These are phyloP conservation scores for Melanophora roralis DNA, from an alignment of 2,888 invertebrate species.

Conservation along the genomic window DNA sequence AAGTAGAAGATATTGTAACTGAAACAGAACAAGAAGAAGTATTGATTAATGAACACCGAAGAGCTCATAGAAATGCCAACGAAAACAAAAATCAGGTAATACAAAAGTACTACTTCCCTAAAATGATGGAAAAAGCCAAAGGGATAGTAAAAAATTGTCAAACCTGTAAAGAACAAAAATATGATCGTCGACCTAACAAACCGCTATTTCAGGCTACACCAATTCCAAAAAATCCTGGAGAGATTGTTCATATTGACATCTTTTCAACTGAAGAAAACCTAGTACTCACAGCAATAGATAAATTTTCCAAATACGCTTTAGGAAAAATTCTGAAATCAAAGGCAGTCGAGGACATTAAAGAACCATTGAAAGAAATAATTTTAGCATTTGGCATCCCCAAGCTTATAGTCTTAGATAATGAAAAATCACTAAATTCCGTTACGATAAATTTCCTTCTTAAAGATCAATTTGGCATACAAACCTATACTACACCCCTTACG, in stretches of 20 bases:
- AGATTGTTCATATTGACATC: too few relatives aligned
- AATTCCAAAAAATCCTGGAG: too few relatives aligned
- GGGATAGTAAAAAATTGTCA: too few relatives aligned
- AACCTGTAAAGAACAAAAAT: too few relatives aligned
- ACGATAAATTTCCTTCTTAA: neutral
- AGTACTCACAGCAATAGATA: too few relatives aligned
- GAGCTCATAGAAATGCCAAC: slow-evolving; percentile 36
- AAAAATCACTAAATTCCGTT: neutral
- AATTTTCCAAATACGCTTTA: too few relatives aligned
- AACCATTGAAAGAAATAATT: too few relatives aligned
- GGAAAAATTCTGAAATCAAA: too few relatives aligned
- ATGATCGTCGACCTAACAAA: neutral
- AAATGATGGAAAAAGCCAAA: slow-evolving; percentile 26
- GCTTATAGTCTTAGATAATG: neutral
- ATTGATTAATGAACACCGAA: slow-evolving; percentile 21
- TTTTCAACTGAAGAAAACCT: too few relatives aligned
- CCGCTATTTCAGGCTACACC: too few relatives aligned
- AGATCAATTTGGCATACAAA: neutral
- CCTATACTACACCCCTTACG: neutral
- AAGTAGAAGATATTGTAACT: neutral
- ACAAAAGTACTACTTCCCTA: slow-evolving; percentile 32
- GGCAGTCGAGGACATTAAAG: too few relatives aligned
- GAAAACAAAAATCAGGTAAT: slow-evolving; percentile 22
- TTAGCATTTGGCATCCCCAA: too few relatives aligned
- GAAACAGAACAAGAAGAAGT: slow-evolving; percentile 25